phyloP scores from a whole-genome alignment of 1,140 invertebrate genomes.

The Chymomyza costata region DNA sequence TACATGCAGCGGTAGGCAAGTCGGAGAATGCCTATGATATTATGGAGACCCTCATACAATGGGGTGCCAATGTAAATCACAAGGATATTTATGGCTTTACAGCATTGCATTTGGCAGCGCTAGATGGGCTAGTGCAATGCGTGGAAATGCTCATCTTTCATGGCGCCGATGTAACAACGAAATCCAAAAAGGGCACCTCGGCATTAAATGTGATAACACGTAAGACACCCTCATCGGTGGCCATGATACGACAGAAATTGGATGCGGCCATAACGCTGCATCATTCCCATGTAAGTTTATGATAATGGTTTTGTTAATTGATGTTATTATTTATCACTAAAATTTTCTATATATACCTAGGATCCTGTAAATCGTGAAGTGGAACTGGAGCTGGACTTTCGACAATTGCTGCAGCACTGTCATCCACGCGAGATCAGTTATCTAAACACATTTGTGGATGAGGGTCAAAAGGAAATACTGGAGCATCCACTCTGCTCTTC shows the following conservation, averaged over 20 bases:
- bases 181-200: constrained; percentile 88
- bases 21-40: constrained; percentile 85
- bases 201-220: constrained; percentile 87
- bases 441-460: constrained; percentile 87
- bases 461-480: constrained; percentile 88
- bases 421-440: constrained; percentile 87
- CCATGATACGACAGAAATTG: constrained; percentile 84
- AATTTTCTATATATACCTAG: too few species aligned
- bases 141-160: constrained; percentile 88
- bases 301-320: too few species aligned
- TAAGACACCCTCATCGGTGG: constrained; percentile 87
- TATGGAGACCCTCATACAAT: constrained; percentile 83
- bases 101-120: constrained; percentile 89
- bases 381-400: constrained; percentile 87
- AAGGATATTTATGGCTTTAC: constrained; percentile 93
- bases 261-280: constrained; percentile 86
- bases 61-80: constrained; percentile 88
- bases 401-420: constrained; percentile 85
- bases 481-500: constrained; percentile 89
- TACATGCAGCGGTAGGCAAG: constrained; percentile 87
- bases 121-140: constrained; percentile 88
- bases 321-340: neutral
- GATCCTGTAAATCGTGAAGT: constrained; percentile 86
- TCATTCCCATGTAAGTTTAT: constrained; percentile 77
- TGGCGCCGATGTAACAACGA: constrained; percentile 89